Percentiles rank a stretch among this genome's conserved stretches.
Evolutionary conservation across 2,797 vertebrate genomes (phyloP).

Genomic region (Parotocinclus haroldoi): DNA sequence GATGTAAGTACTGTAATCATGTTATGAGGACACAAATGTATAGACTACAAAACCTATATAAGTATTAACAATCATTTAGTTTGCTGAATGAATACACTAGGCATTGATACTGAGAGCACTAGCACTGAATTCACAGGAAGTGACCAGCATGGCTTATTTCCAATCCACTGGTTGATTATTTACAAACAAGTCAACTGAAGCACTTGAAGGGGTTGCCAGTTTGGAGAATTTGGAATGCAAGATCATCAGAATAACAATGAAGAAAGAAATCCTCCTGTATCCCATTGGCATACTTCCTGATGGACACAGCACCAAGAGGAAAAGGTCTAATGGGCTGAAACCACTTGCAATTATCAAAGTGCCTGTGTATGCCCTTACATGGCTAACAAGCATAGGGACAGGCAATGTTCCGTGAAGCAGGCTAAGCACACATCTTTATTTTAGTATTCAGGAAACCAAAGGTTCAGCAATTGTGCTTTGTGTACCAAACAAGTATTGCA

Average conservation of each 20-base stretch:
- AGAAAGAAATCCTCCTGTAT: conserved; percentile 24
- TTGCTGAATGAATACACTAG: neutral
- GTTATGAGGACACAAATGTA: too few species aligned
- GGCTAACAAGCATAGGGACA: conserved; percentile 25
- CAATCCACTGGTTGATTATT: neutral
- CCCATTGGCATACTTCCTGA: conserved; percentile 17
- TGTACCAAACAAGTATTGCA: neutral
- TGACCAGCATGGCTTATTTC: neutral
- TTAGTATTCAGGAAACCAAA: conserved; percentile 19
- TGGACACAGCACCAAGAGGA: conserved; percentile 27
- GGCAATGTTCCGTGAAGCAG: conserved; percentile 38
- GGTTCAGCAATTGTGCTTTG: neutral
- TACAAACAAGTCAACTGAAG: conserved; percentile 2
- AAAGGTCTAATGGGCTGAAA: conserved; percentile 42
- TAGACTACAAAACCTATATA: too few species aligned
- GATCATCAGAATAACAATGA: conserved; percentile 5
- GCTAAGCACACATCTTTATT: conserved; percentile 13
- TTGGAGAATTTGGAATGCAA: conserved; percentile 14
- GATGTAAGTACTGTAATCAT: too few species aligned
- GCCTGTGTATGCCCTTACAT: conserved; percentile 44
- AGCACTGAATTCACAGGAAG: too few species aligned
- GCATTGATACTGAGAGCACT: neutral
- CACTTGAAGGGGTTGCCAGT: conserved; percentile 8
- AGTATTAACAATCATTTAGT: too few species aligned
- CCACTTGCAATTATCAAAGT: conserved; percentile 47